Percentiles rank a stretch among this genome's conserved stretches.
These are phyloP conservation scores for Muscicapa comitata DNA, from an alignment of 2,797 vertebrate species.

Conservation along the genomic window DNA sequence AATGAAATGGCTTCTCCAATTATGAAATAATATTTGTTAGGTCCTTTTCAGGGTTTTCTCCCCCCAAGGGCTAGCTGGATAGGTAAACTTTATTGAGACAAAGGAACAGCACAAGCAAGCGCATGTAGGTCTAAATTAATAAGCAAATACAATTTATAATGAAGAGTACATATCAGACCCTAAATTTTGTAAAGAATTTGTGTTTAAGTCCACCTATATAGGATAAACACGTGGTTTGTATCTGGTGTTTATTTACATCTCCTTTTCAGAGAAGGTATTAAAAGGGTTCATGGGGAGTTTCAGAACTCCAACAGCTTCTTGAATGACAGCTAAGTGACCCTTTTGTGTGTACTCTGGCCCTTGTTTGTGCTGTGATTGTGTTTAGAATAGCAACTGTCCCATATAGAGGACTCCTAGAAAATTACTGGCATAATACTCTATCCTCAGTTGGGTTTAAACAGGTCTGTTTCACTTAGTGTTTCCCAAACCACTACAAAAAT, in stretches of 20 bases:
- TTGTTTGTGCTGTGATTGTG: not conserved
- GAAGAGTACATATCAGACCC: not conserved
- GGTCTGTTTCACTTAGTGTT: not conserved
- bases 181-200: not conserved
- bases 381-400: not conserved
- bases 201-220: not conserved
- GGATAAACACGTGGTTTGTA: not conserved
- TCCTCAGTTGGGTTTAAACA: not conserved
- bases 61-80: not conserved
- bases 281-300: not conserved
- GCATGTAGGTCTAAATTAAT: not conserved
- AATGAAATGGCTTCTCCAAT: not conserved
- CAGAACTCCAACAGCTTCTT: not conserved
- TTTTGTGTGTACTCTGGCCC: not conserved
- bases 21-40: not conserved
- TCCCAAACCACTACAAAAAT: not conserved
- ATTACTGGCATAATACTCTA: not conserved
- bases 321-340: not conserved
- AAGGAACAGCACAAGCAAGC: not conserved
- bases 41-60: not conserved
- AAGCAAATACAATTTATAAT: not conserved
- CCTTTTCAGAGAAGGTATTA: not conserved
- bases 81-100: not conserved
- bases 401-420: not conserved
- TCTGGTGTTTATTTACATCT: not conserved